Percentiles rank a stretch among this genome's conserved stretches.
Evolutionary conservation across 2,888 invertebrate species (phyloP).

Genomic region (Rhaphigaster nebulosa): DNA sequence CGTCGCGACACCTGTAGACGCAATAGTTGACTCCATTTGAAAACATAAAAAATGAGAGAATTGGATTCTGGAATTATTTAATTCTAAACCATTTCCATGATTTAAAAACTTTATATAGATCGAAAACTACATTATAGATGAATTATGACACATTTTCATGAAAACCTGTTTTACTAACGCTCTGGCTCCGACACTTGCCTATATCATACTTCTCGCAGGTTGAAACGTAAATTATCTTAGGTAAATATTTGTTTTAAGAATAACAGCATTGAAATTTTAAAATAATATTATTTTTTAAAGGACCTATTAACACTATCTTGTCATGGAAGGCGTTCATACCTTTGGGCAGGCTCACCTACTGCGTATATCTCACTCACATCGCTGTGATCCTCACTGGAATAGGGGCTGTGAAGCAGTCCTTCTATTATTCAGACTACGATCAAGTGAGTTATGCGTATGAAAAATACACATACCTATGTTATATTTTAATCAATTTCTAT

Average conservation of each 20-base stretch:
- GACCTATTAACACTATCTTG: constrained; percentile 62
- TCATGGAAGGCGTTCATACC: constrained; percentile 66
- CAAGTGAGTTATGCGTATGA: constrained; percentile 66
- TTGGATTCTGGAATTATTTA: too few species aligned
- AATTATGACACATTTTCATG: too few species aligned
- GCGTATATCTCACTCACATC: constrained; percentile 72
- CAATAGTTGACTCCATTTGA: too few species aligned
- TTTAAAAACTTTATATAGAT: too few species aligned
- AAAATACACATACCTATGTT: constrained; percentile 23
- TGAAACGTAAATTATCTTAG: too few species aligned
- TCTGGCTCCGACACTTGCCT: too few species aligned
- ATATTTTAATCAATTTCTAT: neutral
- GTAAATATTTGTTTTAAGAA: neutral
- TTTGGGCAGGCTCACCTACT: constrained; percentile 72
- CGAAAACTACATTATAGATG: too few species aligned
- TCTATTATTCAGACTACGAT: constrained; percentile 66
- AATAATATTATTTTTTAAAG: constrained; percentile 51
- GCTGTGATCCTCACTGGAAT: constrained; percentile 67
- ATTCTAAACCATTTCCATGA: too few species aligned
- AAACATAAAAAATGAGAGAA: too few species aligned
- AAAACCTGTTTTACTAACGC: too few species aligned
- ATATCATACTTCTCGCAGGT: too few species aligned
- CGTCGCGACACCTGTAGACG: too few species aligned
- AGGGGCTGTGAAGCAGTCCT: constrained; percentile 35
- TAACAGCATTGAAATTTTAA: neutral